Evolutionary conservation across 2,797 vertebrate genomes (phyloP).

Genomic region (Anguilla anguilla): DNA sequence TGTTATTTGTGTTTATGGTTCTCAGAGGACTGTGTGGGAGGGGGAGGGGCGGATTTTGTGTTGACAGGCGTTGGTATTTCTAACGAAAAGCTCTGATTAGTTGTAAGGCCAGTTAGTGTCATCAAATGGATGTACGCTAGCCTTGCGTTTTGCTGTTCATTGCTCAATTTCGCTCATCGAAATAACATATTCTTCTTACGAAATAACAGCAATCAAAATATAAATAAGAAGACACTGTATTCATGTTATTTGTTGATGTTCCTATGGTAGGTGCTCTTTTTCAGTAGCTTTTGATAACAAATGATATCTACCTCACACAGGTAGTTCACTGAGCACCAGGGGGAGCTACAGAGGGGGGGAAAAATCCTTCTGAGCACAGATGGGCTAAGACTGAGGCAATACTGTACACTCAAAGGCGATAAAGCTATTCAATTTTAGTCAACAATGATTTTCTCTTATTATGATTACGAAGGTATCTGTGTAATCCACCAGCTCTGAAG

Average conservation of each 20-base stretch:
- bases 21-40: background rate
- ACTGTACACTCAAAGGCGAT: background rate
- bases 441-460: background rate
- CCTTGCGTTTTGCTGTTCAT: background rate
- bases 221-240: background rate
- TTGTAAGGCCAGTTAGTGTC: background rate
- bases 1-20: background rate
- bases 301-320: no score
- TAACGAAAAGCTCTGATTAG: background rate
- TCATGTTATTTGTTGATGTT: background rate
- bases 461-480: background rate
- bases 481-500: background rate
- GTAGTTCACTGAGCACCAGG: no score
- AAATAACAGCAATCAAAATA: background rate
- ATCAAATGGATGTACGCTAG: background rate
- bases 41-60: background rate
- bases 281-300: no score
- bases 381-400: background rate
- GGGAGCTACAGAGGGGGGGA: background rate
- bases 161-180: background rate
- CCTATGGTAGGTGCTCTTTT: no score
- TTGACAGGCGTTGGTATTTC: background rate
- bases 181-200: background rate
- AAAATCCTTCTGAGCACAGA: no score
- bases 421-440: background rate